A percentile compares a stretch with the other conserved stretches of the same genome.
These are phyloP conservation scores for Agrochola litura DNA, from an alignment of 2,888 invertebrate genomes.

Conservation along the genomic window DNA sequence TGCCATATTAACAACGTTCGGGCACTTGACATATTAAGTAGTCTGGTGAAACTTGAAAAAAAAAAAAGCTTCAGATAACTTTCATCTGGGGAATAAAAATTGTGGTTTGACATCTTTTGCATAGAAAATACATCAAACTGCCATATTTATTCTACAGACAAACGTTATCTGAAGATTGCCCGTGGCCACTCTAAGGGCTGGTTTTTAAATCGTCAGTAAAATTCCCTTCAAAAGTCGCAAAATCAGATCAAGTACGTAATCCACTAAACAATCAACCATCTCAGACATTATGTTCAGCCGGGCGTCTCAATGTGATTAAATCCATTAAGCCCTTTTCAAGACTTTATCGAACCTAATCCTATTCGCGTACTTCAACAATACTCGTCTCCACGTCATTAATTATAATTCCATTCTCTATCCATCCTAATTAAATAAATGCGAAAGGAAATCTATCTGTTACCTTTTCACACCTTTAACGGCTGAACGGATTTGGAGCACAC, in stretches of 20 bases:
- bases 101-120: too few species aligned
- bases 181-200: neutral
- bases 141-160: neutral
- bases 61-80: too few species aligned
- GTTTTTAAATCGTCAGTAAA: too few species aligned
- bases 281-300: neutral
- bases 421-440: neutral
- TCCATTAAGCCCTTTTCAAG: conserved; percentile 1
- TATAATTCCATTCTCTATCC: neutral
- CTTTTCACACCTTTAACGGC: neutral
- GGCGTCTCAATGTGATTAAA: conserved; percentile 9
- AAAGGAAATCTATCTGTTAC: neutral
- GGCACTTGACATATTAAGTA: too few species aligned
- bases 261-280: neutral
- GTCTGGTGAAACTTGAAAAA: too few species aligned
- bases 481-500: neutral
- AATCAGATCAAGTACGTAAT: neutral
- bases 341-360: neutral
- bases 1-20: too few species aligned
- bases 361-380: neutral
- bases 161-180: neutral
- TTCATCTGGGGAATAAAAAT: too few species aligned
- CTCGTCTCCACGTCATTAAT: conserved; percentile 1
- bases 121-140: neutral
- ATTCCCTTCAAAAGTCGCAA: too few species aligned